Percentiles rank a stretch among this genome's conserved stretches.
Conservation (phyloP, 2,113 vertebrate species). For the Ciconia maguari region DNA sequence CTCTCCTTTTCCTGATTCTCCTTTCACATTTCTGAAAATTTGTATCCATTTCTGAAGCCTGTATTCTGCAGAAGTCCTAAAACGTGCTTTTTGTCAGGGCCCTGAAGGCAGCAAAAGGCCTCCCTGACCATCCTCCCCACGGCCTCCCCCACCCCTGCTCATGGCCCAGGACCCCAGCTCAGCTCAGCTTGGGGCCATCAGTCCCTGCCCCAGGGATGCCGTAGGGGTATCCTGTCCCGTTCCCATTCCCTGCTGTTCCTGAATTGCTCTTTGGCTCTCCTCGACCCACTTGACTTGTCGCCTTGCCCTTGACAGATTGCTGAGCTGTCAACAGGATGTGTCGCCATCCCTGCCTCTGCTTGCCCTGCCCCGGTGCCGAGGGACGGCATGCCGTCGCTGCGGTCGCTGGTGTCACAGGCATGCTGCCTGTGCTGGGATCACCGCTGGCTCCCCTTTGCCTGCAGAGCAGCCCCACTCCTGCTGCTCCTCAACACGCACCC, state of each 20-base stretch:
- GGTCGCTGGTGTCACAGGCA: background rate
- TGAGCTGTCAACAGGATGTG: background rate
- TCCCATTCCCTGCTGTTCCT: background rate
- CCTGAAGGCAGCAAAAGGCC: background rate
- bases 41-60: background rate
- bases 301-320: background rate
- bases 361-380: background rate
- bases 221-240: fast-evolving
- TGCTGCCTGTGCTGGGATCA: too few species aligned
- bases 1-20: background rate
- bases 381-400: fast-evolving
- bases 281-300: background rate
- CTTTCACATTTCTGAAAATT: background rate
- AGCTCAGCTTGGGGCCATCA: background rate
- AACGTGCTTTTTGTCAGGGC: fast-evolving
- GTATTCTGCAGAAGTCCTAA: background rate
- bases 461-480: background rate
- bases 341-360: background rate
- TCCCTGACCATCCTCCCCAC: background rate
- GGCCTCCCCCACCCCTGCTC: background rate
- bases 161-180: background rate
- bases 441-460: fast-evolving
- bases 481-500: too few species aligned
- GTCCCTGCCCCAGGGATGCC: background rate
- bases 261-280: background rate